These are phyloP conservation scores for Dynastes tityus DNA, from an alignment of 2,888 invertebrate genomes.

Conservation along the genomic window DNA sequence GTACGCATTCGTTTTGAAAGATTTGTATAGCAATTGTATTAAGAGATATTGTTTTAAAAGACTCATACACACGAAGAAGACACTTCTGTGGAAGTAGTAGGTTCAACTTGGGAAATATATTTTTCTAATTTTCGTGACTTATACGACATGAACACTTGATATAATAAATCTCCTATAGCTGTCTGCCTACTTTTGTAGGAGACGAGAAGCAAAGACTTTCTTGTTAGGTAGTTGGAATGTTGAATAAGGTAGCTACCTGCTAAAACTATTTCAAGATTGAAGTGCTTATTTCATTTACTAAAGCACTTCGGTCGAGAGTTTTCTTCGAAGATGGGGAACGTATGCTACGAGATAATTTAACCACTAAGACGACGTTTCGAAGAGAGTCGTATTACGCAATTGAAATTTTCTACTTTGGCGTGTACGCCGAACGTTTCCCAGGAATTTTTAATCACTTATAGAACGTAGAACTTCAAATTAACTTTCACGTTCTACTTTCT, in stretches of 20 bases:
- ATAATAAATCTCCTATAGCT: too few relatives aligned
- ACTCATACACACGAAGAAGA: too few relatives aligned
- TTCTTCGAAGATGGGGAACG: background rate
- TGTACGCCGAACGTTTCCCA: background rate
- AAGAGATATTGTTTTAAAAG: too few relatives aligned
- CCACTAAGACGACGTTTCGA: background rate
- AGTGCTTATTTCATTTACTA: conserved; percentile 21
- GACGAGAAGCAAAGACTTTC: background rate
- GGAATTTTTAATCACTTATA: conserved; percentile 41
- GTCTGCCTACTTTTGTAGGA: background rate
- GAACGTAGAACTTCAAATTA: conserved; percentile 33
- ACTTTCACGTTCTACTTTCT: conserved; percentile 19
- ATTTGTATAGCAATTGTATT: too few relatives aligned
- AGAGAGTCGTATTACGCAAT: background rate
- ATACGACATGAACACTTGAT: too few relatives aligned
- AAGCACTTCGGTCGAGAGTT: conserved; percentile 1
- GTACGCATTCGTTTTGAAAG: too few relatives aligned
- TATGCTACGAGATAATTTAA: conserved; percentile 1
- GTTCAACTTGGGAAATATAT: too few relatives aligned
- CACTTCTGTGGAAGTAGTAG: too few relatives aligned
- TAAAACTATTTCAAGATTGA: conserved; percentile 14
- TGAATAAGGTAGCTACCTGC: too few relatives aligned
- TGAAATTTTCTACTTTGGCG: conserved; percentile 13
- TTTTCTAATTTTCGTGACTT: too few relatives aligned
- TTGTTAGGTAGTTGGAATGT: background rate